Percentiles rank a stretch among this genome's conserved stretches.
phyloP scores from a whole-genome alignment of 2,888 invertebrate genomes.

The Allacma fusca region DNA sequence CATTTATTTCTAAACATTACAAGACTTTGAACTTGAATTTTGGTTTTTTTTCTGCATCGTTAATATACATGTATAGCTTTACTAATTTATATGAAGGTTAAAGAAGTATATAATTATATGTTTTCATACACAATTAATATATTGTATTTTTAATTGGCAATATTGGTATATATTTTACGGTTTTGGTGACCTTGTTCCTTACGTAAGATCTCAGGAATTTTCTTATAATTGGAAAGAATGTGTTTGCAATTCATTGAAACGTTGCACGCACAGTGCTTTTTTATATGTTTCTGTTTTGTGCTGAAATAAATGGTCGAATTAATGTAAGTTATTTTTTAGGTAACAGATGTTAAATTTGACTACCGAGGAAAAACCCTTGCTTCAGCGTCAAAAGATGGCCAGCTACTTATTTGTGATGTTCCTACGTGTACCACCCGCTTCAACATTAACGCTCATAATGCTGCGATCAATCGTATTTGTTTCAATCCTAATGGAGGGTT shows the following conservation, averaged over 20 bases:
- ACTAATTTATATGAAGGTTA: constrained; percentile 1
- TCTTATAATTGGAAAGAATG: too few species aligned
- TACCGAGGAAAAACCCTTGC: constrained; percentile 76
- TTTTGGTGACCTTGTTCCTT: too few species aligned
- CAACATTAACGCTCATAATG: constrained; percentile 46
- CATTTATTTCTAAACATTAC: background rate
- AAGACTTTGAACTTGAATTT: constrained; percentile 24
- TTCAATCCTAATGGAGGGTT: constrained; percentile 81
- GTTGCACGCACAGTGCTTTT: too few species aligned
- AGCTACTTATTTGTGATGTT: constrained; percentile 75
- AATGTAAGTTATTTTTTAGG: constrained; percentile 1
- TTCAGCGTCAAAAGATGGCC: constrained; percentile 78
- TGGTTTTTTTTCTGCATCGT: background rate
- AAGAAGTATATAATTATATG: too few species aligned
- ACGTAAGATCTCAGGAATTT: too few species aligned
- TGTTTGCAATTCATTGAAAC: too few species aligned
- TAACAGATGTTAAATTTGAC: constrained; percentile 76
- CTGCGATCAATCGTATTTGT: constrained; percentile 69
- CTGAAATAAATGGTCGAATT: too few species aligned
- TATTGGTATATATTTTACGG: too few species aligned
- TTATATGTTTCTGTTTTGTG: too few species aligned
- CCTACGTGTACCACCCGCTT: constrained; percentile 57
- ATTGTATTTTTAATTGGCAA: too few species aligned
- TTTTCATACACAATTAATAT: too few species aligned
- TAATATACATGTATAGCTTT: too few species aligned